These are phyloP conservation scores for Perca flavescens DNA, from an alignment of 2,113 vertebrate genomes.

Conservation along the genomic window DNA sequence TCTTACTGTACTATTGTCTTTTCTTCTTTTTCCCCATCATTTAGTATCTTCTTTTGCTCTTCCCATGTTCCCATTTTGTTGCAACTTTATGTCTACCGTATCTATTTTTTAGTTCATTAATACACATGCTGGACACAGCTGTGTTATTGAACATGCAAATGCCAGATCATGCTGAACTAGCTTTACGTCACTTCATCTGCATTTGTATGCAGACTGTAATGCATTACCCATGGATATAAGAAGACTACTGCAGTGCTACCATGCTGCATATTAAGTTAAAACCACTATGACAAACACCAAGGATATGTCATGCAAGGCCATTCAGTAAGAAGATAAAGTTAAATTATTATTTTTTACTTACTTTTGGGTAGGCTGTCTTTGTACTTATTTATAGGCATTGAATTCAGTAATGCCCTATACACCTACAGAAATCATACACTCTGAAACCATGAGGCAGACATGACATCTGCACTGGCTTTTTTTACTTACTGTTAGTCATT, in stretches of 20 bases:
- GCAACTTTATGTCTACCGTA: not conserved
- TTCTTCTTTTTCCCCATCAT: conserved; percentile 31
- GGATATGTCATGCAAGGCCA: not conserved
- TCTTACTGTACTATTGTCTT: conserved; percentile 2
- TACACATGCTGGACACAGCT: not conserved
- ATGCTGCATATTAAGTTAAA: conserved; percentile 34
- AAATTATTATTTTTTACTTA: not conserved
- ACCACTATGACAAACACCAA: not conserved
- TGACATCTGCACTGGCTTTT: not conserved
- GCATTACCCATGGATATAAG: conserved; percentile 18
- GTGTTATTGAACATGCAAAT: not conserved
- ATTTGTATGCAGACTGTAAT: conserved; percentile 30
- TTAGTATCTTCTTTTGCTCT: conserved; percentile 15
- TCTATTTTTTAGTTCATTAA: conserved; percentile 4
- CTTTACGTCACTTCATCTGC: not conserved
- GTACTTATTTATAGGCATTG: conserved; percentile 5
- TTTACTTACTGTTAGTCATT: conserved; percentile 14
- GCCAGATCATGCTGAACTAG: not conserved
- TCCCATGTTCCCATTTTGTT: conserved; percentile 6
- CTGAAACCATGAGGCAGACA: conserved; percentile 18
- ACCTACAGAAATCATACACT: conserved; percentile 15
- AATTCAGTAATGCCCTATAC: conserved; percentile 13
- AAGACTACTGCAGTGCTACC: conserved; percentile 21
- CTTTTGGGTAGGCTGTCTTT: not conserved
- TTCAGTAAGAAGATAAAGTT: conserved; percentile 1